Percentiles rank a stretch among this genome's conserved stretches.
These are phyloP conservation scores for Steinernema carpocapsae DNA, from an alignment of 2,888 invertebrate genomes.

Conservation along the genomic window DNA sequence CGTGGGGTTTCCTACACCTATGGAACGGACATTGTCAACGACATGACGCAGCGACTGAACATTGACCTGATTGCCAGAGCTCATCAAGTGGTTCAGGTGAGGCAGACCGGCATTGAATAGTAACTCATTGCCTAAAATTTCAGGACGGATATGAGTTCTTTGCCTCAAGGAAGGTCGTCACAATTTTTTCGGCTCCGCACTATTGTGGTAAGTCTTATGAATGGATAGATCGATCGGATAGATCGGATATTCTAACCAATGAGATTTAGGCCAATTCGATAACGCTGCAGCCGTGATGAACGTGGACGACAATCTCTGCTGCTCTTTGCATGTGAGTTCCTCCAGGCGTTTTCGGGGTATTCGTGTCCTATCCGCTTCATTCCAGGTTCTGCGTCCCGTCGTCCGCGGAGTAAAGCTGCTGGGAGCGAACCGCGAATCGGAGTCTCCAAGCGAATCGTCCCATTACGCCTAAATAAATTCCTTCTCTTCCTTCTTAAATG, in stretches of 20 bases:
- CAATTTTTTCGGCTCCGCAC: slow-evolving; percentile 55
- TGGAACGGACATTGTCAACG: slow-evolving; percentile 72
- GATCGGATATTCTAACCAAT: neutral
- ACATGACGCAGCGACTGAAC: slow-evolving; percentile 71
- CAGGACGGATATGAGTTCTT: slow-evolving; percentile 53
- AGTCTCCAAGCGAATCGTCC: neutral
- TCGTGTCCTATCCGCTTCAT: too few species aligned
- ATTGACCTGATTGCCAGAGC: slow-evolving; percentile 73
- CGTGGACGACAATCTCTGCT: slow-evolving; percentile 58
- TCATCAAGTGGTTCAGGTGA: slow-evolving; percentile 71
- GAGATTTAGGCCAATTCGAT: slow-evolving; percentile 53
- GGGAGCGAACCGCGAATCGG: neutral
- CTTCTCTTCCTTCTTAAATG: too few species aligned
- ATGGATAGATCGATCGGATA: neutral
- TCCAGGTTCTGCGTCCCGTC: neutral
- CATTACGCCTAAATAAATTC: too few species aligned
- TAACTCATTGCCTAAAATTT: neutral
- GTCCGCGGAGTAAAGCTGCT: slow-evolving; percentile 1
- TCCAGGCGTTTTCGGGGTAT: too few species aligned
- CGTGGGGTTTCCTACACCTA: slow-evolving; percentile 73
- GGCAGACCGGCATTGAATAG: neutral
- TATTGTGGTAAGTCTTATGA: slow-evolving; percentile 53
- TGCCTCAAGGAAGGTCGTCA: slow-evolving; percentile 41
- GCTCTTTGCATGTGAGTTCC: slow-evolving; percentile 54
- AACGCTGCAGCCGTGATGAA: slow-evolving; percentile 62